Conservation (phyloP, 2,797 vertebrate species). For the Sternotherus odoratus region DNA sequence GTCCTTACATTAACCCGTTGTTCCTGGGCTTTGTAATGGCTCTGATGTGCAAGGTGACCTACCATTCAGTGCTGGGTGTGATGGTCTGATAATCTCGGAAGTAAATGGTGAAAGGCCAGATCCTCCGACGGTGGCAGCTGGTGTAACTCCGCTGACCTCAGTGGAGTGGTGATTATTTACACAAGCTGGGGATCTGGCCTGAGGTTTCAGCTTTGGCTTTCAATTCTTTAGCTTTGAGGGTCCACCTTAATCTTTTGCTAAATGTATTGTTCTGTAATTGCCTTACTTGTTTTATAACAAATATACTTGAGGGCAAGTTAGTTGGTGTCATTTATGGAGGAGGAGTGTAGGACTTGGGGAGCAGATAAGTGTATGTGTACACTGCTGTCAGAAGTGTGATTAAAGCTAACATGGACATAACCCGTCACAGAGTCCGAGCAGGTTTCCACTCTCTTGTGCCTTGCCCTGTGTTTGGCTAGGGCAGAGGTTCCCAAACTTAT, state of each 20-base stretch:
- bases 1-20: not conserved
- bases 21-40: not conserved
- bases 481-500: too few species aligned
- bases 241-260: not conserved
- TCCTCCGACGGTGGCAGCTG: not conserved
- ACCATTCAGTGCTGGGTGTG: not conserved
- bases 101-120: not conserved
- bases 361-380: not conserved
- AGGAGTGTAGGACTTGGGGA: not conserved
- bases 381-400: not conserved
- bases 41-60: not conserved
- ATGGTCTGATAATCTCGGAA: not conserved
- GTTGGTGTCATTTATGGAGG: not conserved
- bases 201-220: not conserved
- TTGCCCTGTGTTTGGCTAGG: too few species aligned
- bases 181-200: not conserved
- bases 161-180: not conserved
- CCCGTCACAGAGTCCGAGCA: too few species aligned
- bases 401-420: not conserved
- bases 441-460: too few species aligned
- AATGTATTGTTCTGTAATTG: not conserved
- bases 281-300: not conserved
- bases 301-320: not conserved
- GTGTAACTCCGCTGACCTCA: not conserved
- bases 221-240: not conserved